phyloP scores from a whole-genome alignment of 2,888 invertebrate species.

The Spilosoma lubricipeda region DNA sequence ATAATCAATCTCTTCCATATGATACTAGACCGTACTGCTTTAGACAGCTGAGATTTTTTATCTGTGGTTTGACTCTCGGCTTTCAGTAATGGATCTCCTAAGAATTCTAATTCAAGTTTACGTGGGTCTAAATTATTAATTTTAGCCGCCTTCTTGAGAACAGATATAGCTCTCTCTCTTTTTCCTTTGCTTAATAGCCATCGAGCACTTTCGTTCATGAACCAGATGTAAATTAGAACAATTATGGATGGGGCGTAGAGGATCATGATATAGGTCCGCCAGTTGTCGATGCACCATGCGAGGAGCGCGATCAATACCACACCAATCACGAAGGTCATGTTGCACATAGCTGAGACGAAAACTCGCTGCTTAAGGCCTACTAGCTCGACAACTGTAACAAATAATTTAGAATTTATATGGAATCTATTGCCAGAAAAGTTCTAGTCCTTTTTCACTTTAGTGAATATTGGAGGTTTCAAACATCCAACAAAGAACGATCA shows the following conservation, averaged over 20 bases:
- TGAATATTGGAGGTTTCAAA: not conserved
- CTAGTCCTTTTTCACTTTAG: not conserved
- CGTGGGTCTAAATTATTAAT: conserved; percentile 86
- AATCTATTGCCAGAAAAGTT: conserved; percentile 12
- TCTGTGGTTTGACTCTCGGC: conserved; percentile 67
- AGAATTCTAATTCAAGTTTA: conserved; percentile 76
- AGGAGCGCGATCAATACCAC: conserved; percentile 90
- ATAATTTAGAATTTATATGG: conserved; percentile 37
- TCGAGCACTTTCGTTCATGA: conserved; percentile 91
- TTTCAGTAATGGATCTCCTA: conserved; percentile 78
- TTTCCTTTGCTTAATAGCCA: conserved; percentile 92
- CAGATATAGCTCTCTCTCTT: conserved; percentile 88
- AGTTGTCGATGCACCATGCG: conserved; percentile 90
- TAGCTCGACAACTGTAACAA: conserved; percentile 89
- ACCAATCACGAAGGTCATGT: conserved; percentile 91
- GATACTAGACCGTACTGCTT: conserved; percentile 85
- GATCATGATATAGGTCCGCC: conserved; percentile 89
- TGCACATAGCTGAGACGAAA: conserved; percentile 90
- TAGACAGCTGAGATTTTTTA: conserved; percentile 76
- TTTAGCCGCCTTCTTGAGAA: conserved; percentile 88
- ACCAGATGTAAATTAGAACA: conserved; percentile 89
- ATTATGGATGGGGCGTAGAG: conserved; percentile 90
- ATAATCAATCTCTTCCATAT: conserved; percentile 87
- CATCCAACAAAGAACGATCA: not conserved
- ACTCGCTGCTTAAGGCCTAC: conserved; percentile 92